A percentile compares a stretch with the other conserved stretches of the same genome.
Evolutionary conservation across 2,888 invertebrate species (phyloP).

Genomic region (Tenthredo mesomela): DNA sequence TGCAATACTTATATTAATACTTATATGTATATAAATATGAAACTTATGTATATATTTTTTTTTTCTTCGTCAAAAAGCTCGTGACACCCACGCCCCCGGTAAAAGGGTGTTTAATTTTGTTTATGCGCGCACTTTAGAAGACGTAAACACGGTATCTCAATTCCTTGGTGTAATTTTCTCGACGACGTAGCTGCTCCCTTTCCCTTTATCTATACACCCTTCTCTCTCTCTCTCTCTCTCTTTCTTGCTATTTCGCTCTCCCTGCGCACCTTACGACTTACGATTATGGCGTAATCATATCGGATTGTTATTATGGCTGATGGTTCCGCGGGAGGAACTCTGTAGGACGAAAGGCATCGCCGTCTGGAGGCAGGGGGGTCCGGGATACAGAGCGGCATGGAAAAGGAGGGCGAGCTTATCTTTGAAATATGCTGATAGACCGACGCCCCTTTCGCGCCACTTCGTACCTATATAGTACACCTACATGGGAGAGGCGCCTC

Average conservation of each 20-base stretch:
- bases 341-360: conserved; percentile 52
- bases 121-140: conserved; percentile 75
- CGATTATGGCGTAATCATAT: conserved; percentile 77
- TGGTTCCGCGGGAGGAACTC: conserved; percentile 70
- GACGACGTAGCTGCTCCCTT: conserved; percentile 52
- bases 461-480: conserved; percentile 40
- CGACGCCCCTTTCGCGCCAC: conserved; percentile 64
- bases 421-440: conserved; percentile 78
- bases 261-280: conserved; percentile 51
- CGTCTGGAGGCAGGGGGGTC: background rate
- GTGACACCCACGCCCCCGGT: background rate
- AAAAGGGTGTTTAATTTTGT: conserved; percentile 75
- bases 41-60: background rate
- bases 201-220: conserved; percentile 44
- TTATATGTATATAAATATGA: background rate
- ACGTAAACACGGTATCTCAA: conserved; percentile 77
- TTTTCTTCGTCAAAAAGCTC: background rate
- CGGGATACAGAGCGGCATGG: conserved; percentile 41
- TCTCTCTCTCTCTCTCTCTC: conserved; percentile 43
- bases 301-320: conserved; percentile 78
- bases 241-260: conserved; percentile 12
- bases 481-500: conserved; percentile 12
- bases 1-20: background rate
- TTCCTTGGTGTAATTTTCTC: conserved; percentile 76
- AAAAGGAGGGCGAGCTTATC: conserved; percentile 73